Evolutionary conservation across 1,140 invertebrate genomes (phyloP), one percentile per base, ranked within the genome.

Genomic region (Drosophila repleta): DNA sequence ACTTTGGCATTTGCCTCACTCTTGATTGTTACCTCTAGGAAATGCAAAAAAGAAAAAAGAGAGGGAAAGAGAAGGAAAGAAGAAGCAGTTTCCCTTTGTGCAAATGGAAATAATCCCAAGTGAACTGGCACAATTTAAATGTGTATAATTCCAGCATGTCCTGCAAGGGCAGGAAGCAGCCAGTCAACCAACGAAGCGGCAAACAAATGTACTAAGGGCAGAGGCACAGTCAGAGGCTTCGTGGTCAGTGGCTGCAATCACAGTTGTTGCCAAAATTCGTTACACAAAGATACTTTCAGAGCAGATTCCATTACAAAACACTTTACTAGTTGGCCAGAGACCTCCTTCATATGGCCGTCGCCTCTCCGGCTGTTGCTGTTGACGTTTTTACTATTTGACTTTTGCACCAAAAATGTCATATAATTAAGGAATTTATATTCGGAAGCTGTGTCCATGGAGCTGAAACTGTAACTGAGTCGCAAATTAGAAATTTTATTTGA

Each of bases 1-100:
- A 13, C 3, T 56, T 61, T 66, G 62, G 45, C 57, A 32, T 37
- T 45, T 46, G 46, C 53, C 53, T 13, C n/a, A 43, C 45, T 24
- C 37, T 35, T 11, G 32, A 11, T 35, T 11, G 32, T 35, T 35
- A 35, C 32, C 32, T 35, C 32, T 35, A 35, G 32, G 11, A 35
- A 35, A 13, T 11, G 29, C 1, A 29, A 5, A 26, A 26, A 26
- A 26, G 1, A 6, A 26, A 26, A 6, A 26, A 26, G 24, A 1
- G n/a, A n/a, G n/a, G n/a, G n/a, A n/a, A n/a, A n/a, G n/a, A 26
- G 24, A 7, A 29, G 6, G 7, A 7, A 29, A 7, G 11, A 1
- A 35, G 11, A 2, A 35, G 32, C 32, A 35, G 32, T 10, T 35
- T 11, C 20, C 52, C n/a, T 39, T 39, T 55, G 52, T 15, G 35